Conservation (phyloP, 2,797 vertebrate genomes). For the Margarornis squamiger region DNA sequence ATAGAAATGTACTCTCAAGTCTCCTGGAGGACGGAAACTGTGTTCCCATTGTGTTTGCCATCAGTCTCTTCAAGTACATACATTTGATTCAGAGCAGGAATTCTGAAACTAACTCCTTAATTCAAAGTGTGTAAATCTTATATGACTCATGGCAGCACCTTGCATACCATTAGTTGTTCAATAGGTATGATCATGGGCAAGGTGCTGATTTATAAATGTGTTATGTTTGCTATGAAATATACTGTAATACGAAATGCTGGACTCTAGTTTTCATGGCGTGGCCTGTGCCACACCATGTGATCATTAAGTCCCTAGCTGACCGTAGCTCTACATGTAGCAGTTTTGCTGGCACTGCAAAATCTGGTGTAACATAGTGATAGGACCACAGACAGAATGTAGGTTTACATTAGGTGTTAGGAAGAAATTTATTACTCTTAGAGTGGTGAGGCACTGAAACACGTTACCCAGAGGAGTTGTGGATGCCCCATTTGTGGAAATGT, state of each 20-base stretch:
- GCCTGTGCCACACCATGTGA: not conserved
- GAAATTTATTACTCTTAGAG: not conserved
- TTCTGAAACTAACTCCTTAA: not conserved
- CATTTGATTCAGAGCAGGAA: not conserved
- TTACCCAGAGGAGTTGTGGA: not conserved
- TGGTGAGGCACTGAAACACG: not conserved
- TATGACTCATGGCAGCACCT: not conserved
- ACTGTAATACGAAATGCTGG: not conserved
- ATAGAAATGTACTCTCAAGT: not conserved
- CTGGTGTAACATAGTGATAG: not conserved
- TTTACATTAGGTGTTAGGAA: not conserved
- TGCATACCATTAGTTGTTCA: not conserved
- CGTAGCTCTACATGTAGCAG: not conserved
- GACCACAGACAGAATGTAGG: not conserved
- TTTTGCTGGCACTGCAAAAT: not conserved
- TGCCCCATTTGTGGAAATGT: not conserved
- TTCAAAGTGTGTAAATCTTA: not conserved
- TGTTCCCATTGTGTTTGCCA: not conserved
- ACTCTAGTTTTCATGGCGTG: not conserved
- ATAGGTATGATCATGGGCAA: not conserved
- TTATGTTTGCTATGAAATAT: not conserved
- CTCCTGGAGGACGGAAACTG: not conserved
- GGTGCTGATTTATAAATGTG: not conserved
- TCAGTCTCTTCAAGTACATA: not conserved
- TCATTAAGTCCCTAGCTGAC: not conserved